Conservation (phyloP, 1,140 invertebrate genomes). For the Drosophila albomicans region DNA sequence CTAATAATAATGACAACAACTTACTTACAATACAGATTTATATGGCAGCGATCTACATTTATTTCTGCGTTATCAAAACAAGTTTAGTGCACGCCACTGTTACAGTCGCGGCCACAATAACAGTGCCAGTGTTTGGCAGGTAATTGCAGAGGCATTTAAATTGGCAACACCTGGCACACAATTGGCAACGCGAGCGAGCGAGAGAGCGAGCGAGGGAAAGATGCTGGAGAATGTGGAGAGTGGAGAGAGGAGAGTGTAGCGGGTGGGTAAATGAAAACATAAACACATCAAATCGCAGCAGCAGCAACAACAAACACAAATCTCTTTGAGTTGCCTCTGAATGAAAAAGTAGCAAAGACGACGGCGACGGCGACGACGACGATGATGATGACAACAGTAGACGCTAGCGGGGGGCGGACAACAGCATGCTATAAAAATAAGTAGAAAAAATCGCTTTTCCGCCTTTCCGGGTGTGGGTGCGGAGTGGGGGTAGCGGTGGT, state of each 20-base stretch:
- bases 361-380: constrained; percentile 33
- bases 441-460: constrained; percentile 81
- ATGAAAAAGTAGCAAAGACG: constrained; percentile 39
- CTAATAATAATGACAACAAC: constrained; percentile 12
- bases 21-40: constrained; percentile 18
- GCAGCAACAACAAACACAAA: constrained; percentile 59
- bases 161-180: constrained; percentile 74
- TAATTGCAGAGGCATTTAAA: constrained; percentile 76
- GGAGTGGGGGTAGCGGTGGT: constrained; percentile 13
- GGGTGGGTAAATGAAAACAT: constrained; percentile 49
- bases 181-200: constrained; percentile 61
- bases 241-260: neutral
- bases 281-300: constrained; percentile 76
- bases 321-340: constrained; percentile 65
- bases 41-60: constrained; percentile 36
- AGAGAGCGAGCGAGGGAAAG: constrained; percentile 11
- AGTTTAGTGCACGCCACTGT: constrained; percentile 26
- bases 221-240: neutral
- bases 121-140: constrained; percentile 27
- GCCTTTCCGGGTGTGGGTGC: constrained; percentile 40
- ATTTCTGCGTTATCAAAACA: constrained; percentile 48
- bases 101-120: constrained; percentile 15
- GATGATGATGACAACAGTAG: constrained; percentile 19
- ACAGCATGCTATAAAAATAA: constrained; percentile 67
- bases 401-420: constrained; percentile 33